Evolutionary conservation across 2,113 vertebrate species (phyloP).

Genomic region (Herpailurus yagouaroundi): DNA sequence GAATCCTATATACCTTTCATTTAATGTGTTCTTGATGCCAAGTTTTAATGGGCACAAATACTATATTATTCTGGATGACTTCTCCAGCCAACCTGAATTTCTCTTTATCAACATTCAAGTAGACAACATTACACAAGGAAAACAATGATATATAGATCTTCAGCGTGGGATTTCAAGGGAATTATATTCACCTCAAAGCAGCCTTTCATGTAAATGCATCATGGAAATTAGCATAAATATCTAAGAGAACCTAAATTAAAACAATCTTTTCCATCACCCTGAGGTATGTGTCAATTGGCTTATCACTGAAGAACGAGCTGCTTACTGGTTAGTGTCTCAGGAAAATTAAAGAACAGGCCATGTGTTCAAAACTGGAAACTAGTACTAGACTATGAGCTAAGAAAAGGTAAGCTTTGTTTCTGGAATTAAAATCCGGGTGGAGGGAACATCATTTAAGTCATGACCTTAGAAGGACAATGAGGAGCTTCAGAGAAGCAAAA

Average conservation of each 20-base stretch:
- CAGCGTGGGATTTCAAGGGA: background rate
- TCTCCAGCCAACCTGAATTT: conserved; percentile 3
- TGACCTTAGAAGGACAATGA: background rate
- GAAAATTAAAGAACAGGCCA: background rate
- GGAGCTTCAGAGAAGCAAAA: background rate
- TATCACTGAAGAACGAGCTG: background rate
- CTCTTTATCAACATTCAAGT: conserved; percentile 49
- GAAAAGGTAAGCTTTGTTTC: background rate
- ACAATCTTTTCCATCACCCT: background rate
- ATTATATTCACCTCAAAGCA: conserved; percentile 21
- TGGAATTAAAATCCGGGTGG: background rate
- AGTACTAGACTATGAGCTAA: background rate
- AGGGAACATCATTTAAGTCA: background rate
- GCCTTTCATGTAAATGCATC: background rate
- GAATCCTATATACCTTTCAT: background rate
- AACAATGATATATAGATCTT: background rate
- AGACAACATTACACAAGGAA: background rate
- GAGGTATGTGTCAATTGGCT: background rate
- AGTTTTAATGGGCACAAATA: background rate
- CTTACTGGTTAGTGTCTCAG: background rate
- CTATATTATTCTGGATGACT: background rate
- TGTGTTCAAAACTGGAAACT: background rate
- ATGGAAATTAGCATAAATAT: background rate
- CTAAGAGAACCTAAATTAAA: background rate
- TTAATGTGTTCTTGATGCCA: background rate